These are phyloP conservation scores for Echinarachnius parma DNA, from an alignment of 53 echinoderm and acorn worm species.

Conservation along the genomic window DNA sequence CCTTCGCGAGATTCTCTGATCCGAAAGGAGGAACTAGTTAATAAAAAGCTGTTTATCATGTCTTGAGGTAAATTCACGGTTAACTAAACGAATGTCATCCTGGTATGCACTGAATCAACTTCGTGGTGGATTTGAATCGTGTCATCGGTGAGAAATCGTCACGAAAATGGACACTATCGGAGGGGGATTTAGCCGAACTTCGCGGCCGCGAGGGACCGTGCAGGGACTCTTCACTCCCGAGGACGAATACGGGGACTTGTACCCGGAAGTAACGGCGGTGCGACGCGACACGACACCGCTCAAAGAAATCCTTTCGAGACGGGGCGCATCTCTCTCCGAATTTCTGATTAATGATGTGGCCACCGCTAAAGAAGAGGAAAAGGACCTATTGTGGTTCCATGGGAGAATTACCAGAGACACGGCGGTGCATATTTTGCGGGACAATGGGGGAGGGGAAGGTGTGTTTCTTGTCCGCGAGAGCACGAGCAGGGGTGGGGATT, in stretches of 20 bases:
- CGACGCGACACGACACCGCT: slow-evolving; percentile 50
- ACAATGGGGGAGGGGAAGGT: slow-evolving; percentile 71
- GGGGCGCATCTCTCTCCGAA: slow-evolving; percentile 55
- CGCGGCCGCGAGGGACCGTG: slow-evolving; percentile 31
- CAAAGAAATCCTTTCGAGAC: slow-evolving; percentile 52
- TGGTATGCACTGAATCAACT: too few species aligned
- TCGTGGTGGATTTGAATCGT: too few species aligned
- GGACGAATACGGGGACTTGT: slow-evolving; percentile 53
- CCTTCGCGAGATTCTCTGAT: too few species aligned
- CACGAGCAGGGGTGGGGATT: slow-evolving; percentile 78
- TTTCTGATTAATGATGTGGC: slow-evolving; percentile 68
- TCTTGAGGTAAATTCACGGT: too few species aligned
- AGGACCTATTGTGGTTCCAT: slow-evolving; percentile 84
- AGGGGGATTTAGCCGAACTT: slow-evolving; percentile 31
- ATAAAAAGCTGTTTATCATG: too few species aligned
- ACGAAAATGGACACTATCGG: slow-evolving; percentile 42
- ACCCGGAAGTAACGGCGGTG: slow-evolving; percentile 65
- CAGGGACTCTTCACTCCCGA: slow-evolving; percentile 47
- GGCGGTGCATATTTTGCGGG: slow-evolving; percentile 79
- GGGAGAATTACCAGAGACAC: slow-evolving; percentile 89
- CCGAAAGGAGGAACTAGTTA: too few species aligned
- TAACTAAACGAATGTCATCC: too few species aligned
- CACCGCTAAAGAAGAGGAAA: slow-evolving; percentile 74
- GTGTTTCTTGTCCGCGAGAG: slow-evolving; percentile 86
- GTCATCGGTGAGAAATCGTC: too few species aligned